Evolutionary conservation across 2,888 invertebrate genomes (phyloP), one percentile per base, ranked within the genome.

Genomic region (Osedax frankpressi): DNA sequence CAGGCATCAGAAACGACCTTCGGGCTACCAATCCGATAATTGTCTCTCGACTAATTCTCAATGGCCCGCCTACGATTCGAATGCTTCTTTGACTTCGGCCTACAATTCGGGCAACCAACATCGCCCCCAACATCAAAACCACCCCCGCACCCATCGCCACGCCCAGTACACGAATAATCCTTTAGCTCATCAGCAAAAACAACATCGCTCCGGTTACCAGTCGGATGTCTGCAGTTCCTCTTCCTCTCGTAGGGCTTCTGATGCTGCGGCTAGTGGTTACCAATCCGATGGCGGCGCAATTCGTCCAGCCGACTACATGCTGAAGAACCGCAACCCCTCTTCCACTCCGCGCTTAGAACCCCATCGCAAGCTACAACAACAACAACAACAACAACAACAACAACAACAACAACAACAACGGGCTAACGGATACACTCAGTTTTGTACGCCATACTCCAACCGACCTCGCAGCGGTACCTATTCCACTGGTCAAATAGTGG

Each of bases 221-320:
- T 44, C 44, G 44, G 44, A 44, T 19, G 44, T 44, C 6, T 44
- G 44, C 44, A 19, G 6, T 19, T 6, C 11, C 19, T 11, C 44
- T 11, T 19, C 11, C 6, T 44, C 44, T 44, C 44, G 19, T 19
- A 6, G 19, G 11, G 11, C 6, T 6, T 6, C 11, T 19, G 44
- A 19, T 19, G 44, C 11, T 19, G 44, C 11, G 6, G 6, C 44
- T 44, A 11, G 11, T 19, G 29, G 69, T 29, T 27, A 62, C 29
- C 28, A 25, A 44, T 26, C 60, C 6, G 25, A 28, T n/a, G 30
- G 26, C 11, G 29, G n/a, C 6, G 70, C n/a, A n/a, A 76, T 76
- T n/a, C 68, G 76, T n/a, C 75, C 76, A 24, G 59, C 75, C 25
- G 75, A 76, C 72, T 76, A 76, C 70, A 76, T 76, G 76, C 74